These are phyloP conservation scores for Epirrita christyi DNA, from an alignment of 2,888 invertebrate genomes.

Conservation along the genomic window DNA sequence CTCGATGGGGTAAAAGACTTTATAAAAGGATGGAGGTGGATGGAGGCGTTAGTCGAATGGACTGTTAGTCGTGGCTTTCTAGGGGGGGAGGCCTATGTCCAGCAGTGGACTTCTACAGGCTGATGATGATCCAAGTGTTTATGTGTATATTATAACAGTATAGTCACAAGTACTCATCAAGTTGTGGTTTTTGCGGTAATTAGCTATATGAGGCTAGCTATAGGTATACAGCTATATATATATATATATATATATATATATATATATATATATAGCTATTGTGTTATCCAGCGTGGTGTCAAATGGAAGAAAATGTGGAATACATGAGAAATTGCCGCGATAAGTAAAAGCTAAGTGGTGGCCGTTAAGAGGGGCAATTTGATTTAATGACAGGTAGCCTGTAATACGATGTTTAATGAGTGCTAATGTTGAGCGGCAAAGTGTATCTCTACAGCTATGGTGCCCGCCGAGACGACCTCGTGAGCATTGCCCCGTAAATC, in stretches of 20 bases:
- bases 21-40: too few species aligned
- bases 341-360: constrained; percentile 55
- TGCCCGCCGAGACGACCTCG: constrained; percentile 46
- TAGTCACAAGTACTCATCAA: constrained; percentile 29
- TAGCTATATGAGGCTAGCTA: constrained; percentile 19
- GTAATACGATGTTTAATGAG: constrained; percentile 49
- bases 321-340: constrained; percentile 60
- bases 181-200: constrained; percentile 31
- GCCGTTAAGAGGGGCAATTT: constrained; percentile 61
- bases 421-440: constrained; percentile 50
- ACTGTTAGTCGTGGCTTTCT: too few species aligned
- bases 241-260: too few species aligned
- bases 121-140: too few species aligned
- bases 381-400: constrained; percentile 57
- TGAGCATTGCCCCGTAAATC: constrained; percentile 51
- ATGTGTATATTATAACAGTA: too few species aligned
- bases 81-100: too few species aligned
- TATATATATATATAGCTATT: too few species aligned
- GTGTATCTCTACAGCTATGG: constrained; percentile 34
- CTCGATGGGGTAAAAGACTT: too few species aligned
- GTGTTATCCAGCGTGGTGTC: constrained; percentile 29
- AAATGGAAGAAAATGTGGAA: constrained; percentile 50
- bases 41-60: too few species aligned
- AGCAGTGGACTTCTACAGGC: too few species aligned
- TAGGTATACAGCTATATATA: too few species aligned